Conservation (phyloP, 1,140 invertebrate species). For the Conus ventricosus region DNA sequence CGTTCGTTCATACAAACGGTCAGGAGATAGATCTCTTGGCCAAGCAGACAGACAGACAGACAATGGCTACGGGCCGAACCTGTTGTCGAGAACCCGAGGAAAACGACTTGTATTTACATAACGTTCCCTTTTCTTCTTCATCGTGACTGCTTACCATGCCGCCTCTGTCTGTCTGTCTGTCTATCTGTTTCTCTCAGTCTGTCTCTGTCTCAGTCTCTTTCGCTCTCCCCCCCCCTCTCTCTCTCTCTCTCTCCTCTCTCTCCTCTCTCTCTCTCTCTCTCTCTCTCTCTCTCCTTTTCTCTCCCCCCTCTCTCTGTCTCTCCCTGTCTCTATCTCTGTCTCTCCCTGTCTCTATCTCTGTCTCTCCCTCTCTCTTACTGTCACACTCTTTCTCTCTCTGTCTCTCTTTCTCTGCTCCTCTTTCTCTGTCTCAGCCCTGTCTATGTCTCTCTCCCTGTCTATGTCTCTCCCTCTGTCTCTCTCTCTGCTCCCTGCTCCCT, state of each 20-base stretch:
- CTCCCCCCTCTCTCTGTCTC: too few relatives aligned
- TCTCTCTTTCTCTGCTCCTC: neutral
- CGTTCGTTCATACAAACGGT: too few relatives aligned
- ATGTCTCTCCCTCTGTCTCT: neutral
- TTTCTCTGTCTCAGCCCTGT: neutral
- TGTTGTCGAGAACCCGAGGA: too few relatives aligned
- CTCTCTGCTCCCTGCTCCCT: neutral
- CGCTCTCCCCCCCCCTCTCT: neutral
- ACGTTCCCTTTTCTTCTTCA: too few relatives aligned
- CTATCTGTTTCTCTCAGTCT: neutral
- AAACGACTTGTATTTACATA: too few relatives aligned
- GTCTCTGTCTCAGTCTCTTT: neutral
- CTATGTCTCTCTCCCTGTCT: neutral
- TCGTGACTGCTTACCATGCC: neutral
- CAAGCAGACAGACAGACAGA: too few relatives aligned
- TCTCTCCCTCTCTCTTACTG: neutral
- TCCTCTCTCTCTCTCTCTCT: neutral
- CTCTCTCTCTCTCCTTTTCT: neutral
- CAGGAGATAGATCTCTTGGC: too few relatives aligned
- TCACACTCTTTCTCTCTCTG: neutral
- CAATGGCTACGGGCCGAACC: too few relatives aligned
- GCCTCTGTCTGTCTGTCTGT: neutral
- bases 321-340: too few relatives aligned
- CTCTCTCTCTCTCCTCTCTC: neutral
- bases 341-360: neutral